These are phyloP conservation scores for Spodoptera exigua DNA, from an alignment of 2,888 invertebrate genomes.

Conservation along the genomic window DNA sequence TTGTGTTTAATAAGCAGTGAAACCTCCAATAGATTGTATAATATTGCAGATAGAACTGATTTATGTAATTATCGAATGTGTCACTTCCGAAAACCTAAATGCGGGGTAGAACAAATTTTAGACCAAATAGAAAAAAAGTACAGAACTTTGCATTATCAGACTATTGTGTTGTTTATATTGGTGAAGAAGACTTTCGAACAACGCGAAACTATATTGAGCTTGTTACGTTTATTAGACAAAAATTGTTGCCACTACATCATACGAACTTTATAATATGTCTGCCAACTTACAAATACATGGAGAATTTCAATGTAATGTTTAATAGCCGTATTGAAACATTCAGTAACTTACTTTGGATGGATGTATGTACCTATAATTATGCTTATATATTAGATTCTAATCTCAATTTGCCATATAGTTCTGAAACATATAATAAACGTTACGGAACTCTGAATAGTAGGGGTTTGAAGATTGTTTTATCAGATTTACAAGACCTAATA, in stretches of 20 bases:
- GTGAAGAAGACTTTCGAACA: conserved; percentile 7
- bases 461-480: not conserved
- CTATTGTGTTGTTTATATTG: conserved; percentile 7
- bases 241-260: not conserved
- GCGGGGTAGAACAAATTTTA: not conserved
- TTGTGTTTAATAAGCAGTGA: too few species aligned
- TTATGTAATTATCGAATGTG: not conserved
- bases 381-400: conserved; percentile 12
- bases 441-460: not conserved
- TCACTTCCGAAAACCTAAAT: not conserved
- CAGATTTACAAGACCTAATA: not conserved
- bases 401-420: too few species aligned
- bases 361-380: not conserved
- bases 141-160: not conserved
- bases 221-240: conserved; percentile 5
- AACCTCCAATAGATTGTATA: too few species aligned
- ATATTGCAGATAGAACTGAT: too few species aligned
- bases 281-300: conserved; percentile 1
- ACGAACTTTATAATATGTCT: conserved; percentile 10
- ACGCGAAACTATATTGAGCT: conserved; percentile 5
- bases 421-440: not conserved
- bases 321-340: conserved; percentile 4
- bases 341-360: conserved; percentile 8
- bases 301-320: not conserved
- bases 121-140: not conserved